phyloP scores from a whole-genome alignment of 1,140 invertebrate species.

The Apis mellifera region DNA sequence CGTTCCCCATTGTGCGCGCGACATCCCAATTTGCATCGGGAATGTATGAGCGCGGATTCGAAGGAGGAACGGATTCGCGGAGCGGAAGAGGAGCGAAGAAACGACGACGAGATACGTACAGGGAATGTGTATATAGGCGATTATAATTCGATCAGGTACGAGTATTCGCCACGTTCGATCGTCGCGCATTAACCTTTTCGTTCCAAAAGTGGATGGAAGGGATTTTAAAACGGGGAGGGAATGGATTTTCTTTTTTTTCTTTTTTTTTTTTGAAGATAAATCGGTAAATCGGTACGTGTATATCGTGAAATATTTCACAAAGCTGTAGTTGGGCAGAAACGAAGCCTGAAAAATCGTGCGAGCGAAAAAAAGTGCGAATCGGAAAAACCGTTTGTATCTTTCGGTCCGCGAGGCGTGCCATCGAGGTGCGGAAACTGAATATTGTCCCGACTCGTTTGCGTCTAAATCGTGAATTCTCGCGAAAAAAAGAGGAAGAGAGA shows the following conservation, averaged over 20 bases:
- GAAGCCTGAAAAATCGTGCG: slow-evolving; percentile 1
- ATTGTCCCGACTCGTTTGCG: slow-evolving; percentile 53
- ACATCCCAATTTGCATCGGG: slow-evolving; percentile 24
- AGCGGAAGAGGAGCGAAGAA: neutral
- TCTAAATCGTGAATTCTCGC: slow-evolving; percentile 38
- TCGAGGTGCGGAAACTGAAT: slow-evolving; percentile 46
- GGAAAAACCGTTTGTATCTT: slow-evolving; percentile 27
- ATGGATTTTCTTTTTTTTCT: no score
- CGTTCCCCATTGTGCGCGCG: neutral
- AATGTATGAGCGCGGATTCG: neutral
- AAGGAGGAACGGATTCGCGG: neutral
- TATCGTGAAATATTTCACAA: no score
- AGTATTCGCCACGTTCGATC: neutral
- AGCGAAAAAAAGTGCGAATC: slow-evolving; percentile 10
- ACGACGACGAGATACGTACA: neutral
- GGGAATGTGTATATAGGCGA: neutral
- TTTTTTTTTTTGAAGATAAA: no score
- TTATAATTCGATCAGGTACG: neutral
- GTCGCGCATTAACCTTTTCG: neutral
- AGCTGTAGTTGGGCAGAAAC: neutral
- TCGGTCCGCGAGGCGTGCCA: neutral
- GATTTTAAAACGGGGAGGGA: no score
- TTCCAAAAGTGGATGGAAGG: no score
- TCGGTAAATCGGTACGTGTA: no score
- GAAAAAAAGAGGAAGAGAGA: neutral